phyloP scores from a whole-genome alignment of 2,113 vertebrate species.

The Girardinichthys multiradiatus region DNA sequence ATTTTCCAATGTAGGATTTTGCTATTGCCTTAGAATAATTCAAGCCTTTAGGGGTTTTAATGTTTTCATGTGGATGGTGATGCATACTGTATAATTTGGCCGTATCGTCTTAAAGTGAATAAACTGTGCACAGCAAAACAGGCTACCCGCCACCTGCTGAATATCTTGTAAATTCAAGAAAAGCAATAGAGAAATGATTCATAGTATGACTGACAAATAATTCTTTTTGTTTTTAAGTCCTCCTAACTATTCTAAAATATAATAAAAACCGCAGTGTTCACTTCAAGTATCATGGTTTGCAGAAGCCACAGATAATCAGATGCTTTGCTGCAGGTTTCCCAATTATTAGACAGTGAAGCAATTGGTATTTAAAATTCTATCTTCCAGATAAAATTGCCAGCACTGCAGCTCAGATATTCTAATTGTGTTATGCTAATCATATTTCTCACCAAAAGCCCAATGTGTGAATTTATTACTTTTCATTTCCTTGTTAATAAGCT shows the following conservation, averaged over 20 bases:
- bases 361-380: slow-evolving; percentile 39
- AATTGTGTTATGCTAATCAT: slow-evolving; percentile 42
- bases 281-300: background rate
- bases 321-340: background rate
- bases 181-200: too few species aligned
- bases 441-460: slow-evolving; percentile 11
- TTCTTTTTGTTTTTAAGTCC: too few species aligned
- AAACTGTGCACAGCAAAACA: too few species aligned
- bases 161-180: too few species aligned
- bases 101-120: too few species aligned
- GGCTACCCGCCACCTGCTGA: too few species aligned
- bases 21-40: too few species aligned
- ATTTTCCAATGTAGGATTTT: too few species aligned
- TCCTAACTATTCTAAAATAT: background rate
- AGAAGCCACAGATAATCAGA: background rate
- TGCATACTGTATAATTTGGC: too few species aligned
- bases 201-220: too few species aligned
- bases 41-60: too few species aligned
- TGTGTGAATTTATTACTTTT: slow-evolving; percentile 21
- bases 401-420: slow-evolving; percentile 35
- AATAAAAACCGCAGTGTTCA: background rate
- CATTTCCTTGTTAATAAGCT: slow-evolving; percentile 12
- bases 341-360: slow-evolving; percentile 13
- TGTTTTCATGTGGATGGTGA: too few species aligned
- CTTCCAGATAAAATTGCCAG: slow-evolving; percentile 28